These are phyloP conservation scores for Apogon hyalosoma DNA, from an alignment of 2,797 vertebrate species.

Conservation along the genomic window DNA sequence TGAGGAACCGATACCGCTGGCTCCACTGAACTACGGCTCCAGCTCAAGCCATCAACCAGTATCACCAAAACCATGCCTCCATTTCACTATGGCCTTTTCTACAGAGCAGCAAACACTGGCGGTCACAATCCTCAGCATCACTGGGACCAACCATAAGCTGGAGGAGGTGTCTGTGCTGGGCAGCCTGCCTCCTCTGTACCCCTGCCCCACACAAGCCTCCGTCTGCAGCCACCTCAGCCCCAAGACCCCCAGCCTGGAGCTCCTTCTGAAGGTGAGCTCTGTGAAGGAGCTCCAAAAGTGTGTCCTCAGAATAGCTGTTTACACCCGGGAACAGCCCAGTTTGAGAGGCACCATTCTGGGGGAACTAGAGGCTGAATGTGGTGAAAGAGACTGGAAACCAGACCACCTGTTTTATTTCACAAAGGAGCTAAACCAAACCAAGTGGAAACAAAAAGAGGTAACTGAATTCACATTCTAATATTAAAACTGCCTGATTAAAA, in stretches of 20 bases:
- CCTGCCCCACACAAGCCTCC: slow-evolving; percentile 65
- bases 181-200: slow-evolving; percentile 78
- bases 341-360: slow-evolving; percentile 71
- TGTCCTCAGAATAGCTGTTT: slow-evolving; percentile 72
- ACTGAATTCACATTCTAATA: too few relatives aligned
- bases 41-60: slow-evolving; percentile 42
- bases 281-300: slow-evolving; percentile 77
- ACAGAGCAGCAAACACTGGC: slow-evolving; percentile 71
- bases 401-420: slow-evolving; percentile 67
- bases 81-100: slow-evolving; percentile 83
- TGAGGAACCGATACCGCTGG: slow-evolving; percentile 71
- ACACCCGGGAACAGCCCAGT: slow-evolving; percentile 58
- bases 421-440: slow-evolving; percentile 72
- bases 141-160: slow-evolving; percentile 66
- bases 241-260: slow-evolving; percentile 34
- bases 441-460: slow-evolving; percentile 72
- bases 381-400: slow-evolving; percentile 74
- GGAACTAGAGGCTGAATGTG: slow-evolving; percentile 77
- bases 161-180: slow-evolving; percentile 78
- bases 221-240: slow-evolving; percentile 52
- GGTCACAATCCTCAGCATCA: slow-evolving; percentile 75
- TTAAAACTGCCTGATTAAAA: too few relatives aligned
- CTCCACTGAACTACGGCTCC: slow-evolving; percentile 68
- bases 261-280: slow-evolving; percentile 76
- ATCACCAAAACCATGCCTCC: slow-evolving; percentile 72